Percentiles rank a stretch among this genome's conserved stretches.
Evolutionary conservation across 2,113 vertebrate genomes (phyloP).

Genomic region (Pica pica): DNA sequence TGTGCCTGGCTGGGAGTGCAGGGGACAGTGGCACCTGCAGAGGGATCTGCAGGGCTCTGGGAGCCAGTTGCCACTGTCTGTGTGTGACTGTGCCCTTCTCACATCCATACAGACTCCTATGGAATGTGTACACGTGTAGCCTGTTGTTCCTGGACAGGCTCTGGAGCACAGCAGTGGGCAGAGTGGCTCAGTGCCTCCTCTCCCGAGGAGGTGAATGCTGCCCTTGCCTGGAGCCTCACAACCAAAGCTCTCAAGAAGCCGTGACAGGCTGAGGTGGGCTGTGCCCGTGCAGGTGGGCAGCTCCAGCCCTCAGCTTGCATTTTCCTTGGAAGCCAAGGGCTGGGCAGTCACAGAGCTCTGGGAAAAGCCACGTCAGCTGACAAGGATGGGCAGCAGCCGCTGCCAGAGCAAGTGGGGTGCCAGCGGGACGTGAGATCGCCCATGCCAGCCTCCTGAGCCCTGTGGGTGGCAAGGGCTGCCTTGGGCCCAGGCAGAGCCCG

Average conservation of each 20-base stretch:
- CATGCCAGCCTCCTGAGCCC: accelerated
- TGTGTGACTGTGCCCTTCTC: neutral
- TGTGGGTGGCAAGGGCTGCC: accelerated
- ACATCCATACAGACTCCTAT: accelerated
- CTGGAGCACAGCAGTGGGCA: neutral
- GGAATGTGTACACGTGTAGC: accelerated
- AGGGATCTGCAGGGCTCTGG: neutral
- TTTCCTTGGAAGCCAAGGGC: neutral
- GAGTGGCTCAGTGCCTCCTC: neutral
- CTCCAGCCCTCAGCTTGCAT: neutral
- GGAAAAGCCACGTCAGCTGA: neutral
- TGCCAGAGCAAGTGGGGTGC: neutral
- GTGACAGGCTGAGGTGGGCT: accelerated
- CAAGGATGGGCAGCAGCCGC: neutral
- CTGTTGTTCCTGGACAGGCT: neutral
- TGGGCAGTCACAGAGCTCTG: neutral
- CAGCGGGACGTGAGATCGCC: accelerated
- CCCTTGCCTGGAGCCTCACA: neutral
- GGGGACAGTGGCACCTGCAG: neutral
- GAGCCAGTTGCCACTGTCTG: accelerated
- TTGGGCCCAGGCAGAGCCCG: neutral
- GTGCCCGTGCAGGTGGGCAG: neutral
- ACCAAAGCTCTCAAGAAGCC: neutral
- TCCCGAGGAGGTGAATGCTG: accelerated
- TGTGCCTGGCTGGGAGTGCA: neutral